Evolutionary conservation across 30 jellyfish, hydroid and myxozoan species (phyloP), one percentile per base, ranked within the genome.

Genomic region (Aurelia sp.): DNA sequence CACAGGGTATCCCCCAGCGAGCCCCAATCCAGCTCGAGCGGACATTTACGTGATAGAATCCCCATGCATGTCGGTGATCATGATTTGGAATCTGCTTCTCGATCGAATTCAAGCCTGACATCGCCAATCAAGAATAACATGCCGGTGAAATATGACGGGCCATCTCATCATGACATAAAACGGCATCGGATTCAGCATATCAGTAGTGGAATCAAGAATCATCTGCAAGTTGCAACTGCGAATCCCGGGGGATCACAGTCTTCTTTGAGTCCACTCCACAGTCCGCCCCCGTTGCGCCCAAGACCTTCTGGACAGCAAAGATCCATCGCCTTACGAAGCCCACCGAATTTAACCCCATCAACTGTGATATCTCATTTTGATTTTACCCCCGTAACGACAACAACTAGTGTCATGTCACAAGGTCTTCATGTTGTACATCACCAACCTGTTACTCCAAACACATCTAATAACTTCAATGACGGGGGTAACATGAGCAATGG

Each of bases 281-380:
- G 98, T 84, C 98, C 98, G 18, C 98, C 98, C 27, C 96, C 98
- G 63, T 81, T 93, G 44, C 98, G 97, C 65, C 98, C 97, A 3
- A 94, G 97, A 24, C 97, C 98, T 4, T 53, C 98, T 17, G 82
- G 82, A 13, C 97, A 88, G 44, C 91, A 90, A 12, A 72, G 98
- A 69, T 74, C 97, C 13, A 82, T 93, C 22, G 97, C 98, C 44
- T 78, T 88, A 50, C 91, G 91, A 38, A 93, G 98, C 81, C 98
- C 98, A 8, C 98, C 98, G 11, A 74, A 91, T 20, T 78, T 93
- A 35, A 81, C 93, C 27, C 97, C 98, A 15, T 93, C 97, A 4
- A 91, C 98, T 41, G 96, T 76, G 16, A 70, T 84, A 5, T 62
- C 97, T 7, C 97, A 90, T 35, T 93, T 93, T 78, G 98, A 93